Base-by-base conservation (phyloP, 1,140 invertebrate species). In the Papilio helenus region DNA sequence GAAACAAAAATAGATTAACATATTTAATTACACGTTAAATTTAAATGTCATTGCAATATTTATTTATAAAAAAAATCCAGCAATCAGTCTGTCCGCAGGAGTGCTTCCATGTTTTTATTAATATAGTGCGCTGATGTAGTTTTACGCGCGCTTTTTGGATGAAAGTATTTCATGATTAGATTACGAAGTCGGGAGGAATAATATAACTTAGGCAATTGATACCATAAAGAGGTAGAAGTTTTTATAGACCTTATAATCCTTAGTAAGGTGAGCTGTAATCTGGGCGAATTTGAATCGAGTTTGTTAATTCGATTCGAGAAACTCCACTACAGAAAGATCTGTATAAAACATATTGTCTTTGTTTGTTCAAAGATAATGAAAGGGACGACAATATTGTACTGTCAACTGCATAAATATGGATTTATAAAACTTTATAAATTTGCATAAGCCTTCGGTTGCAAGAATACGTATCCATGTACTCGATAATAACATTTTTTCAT, bases 81-180 rank as follows among this genome's bases (percentile, higher is more conserved):
- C 87, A 91, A 91, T 89, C 90, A 91, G 90, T 93, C 92, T 94
- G 92, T 94, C 92, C 92, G 92, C 91, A 86, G 88, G 88, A 90
- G 92, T 94, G 92, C 93, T 94, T 94, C 92, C 93, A 94, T 90
- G 89, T 94, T 94, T 94, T 90, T 92, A 93, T 85, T 87, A 83
- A 89, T 88, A 90, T 87, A 85, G 86, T 88, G 88, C 84, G 86
- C 88, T 89, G 87, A 89, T 89, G 89, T 92, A 90, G 89, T 76
- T 76, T 84, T 84, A 80, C 82, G 85, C 83, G 85, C 86, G 88
- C 88, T 90, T 91, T 85, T 89, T 81, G 85, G 84, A 88, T 86
- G 89, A 90, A 89, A 93, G 92, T 93, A 90, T 88, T 84, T 81
- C 12, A 9, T 61, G 74, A 61, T 46, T 77, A 65, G 55, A 61